These are phyloP conservation scores for Caloenas nicobarica DNA, from an alignment of 2,113 vertebrate genomes.

Conservation along the genomic window DNA sequence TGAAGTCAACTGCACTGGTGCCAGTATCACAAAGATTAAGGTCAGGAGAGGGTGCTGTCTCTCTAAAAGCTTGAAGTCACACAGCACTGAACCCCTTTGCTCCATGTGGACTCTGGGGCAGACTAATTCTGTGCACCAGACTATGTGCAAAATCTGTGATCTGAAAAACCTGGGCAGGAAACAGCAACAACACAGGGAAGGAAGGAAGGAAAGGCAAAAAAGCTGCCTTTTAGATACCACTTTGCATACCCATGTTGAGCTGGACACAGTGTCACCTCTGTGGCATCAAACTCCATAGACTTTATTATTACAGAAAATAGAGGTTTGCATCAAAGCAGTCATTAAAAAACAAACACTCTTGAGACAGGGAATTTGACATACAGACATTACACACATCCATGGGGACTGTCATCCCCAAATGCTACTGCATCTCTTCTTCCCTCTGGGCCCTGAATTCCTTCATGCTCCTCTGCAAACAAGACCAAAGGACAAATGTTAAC, in stretches of 20 bases:
- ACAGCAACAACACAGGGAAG: background rate
- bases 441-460: constrained; percentile 77
- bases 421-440: constrained; percentile 80
- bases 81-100: background rate
- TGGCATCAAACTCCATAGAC: background rate
- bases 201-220: background rate
- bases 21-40: background rate
- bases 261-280: background rate
- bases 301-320: constrained; percentile 27
- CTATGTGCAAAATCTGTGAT: background rate
- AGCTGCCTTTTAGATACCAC: background rate
- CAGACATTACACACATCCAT: background rate
- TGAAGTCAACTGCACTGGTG: background rate
- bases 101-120: background rate
- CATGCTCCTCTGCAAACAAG: constrained; percentile 75
- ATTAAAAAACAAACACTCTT: background rate
- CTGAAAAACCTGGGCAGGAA: background rate
- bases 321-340: background rate
- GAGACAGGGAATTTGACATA: background rate
- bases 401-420: background rate
- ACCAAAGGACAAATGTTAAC: background rate
- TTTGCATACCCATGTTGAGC: fast-evolving
- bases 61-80: background rate
- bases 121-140: background rate
- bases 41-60: background rate